Evolutionary conservation across 2,113 vertebrate genomes (phyloP).

Genomic region (Scomber colias): DNA sequence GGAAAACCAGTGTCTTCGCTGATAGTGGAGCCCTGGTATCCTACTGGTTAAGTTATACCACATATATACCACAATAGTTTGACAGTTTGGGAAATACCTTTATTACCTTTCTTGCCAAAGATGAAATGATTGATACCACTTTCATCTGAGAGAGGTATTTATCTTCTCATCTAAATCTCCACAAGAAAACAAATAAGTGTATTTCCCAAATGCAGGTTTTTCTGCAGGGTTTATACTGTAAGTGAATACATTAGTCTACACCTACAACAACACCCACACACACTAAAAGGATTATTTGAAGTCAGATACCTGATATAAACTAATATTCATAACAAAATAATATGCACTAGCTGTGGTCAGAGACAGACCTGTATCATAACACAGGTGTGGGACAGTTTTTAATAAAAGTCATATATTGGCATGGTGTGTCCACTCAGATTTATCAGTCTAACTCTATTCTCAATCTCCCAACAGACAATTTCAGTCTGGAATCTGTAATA

Average conservation of each 20-base stretch:
- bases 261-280: conserved; percentile 2
- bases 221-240: not conserved
- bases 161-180: no score
- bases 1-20: no score
- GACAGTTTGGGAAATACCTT: no score
- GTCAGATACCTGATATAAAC: conserved; percentile 20
- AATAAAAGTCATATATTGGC: conserved; percentile 47
- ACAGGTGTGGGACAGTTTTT: conserved; percentile 29
- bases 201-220: no score
- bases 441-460: conserved; percentile 30
- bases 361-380: conserved; percentile 18
- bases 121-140: no score
- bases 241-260: not conserved
- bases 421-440: conserved; percentile 21
- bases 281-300: not conserved
- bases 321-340: conserved; percentile 26
- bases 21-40: no score
- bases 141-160: no score
- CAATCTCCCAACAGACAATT: conserved; percentile 17
- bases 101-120: no score
- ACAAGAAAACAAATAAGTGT: no score
- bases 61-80: no score
- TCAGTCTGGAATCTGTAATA: conserved; percentile 34
- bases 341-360: conserved; percentile 12
- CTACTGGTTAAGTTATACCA: no score